Percentiles rank a stretch among this genome's conserved stretches.
Evolutionary conservation across 2,797 vertebrate genomes (phyloP).

Genomic region (Etheostoma perlongum): DNA sequence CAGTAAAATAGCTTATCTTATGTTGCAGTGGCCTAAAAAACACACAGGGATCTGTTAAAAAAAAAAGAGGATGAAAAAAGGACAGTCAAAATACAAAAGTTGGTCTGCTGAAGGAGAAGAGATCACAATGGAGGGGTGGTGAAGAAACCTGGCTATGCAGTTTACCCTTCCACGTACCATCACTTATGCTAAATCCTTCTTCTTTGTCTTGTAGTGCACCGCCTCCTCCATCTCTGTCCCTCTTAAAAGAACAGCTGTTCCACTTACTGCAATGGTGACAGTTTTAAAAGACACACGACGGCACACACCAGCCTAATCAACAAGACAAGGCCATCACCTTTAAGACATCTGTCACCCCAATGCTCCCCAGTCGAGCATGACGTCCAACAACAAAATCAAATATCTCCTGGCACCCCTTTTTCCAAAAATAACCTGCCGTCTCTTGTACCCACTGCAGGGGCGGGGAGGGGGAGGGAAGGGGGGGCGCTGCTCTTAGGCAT

Average conservation of each 20-base stretch:
- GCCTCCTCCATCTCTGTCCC: slow-evolving; percentile 19
- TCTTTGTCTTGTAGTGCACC: slow-evolving; percentile 23
- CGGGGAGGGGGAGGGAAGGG: slow-evolving; percentile 31
- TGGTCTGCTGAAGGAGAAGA: neutral
- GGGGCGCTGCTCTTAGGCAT: slow-evolving; percentile 31
- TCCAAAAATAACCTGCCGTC: slow-evolving; percentile 77
- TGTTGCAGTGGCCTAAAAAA: slow-evolving; percentile 22
- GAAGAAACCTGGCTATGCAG: slow-evolving; percentile 42
- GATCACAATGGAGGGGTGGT: neutral
- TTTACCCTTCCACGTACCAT: slow-evolving; percentile 25
- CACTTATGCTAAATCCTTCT: slow-evolving; percentile 8
- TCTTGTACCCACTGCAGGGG: slow-evolving; percentile 55
- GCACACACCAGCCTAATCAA: slow-evolving; percentile 39
- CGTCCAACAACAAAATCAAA: slow-evolving; percentile 59
- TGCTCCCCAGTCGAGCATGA: slow-evolving; percentile 22
- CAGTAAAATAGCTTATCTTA: slow-evolving; percentile 13
- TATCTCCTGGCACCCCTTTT: slow-evolving; percentile 64
- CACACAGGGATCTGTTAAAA: neutral
- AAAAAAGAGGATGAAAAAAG: slow-evolving; percentile 21
- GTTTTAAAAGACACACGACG: slow-evolving; percentile 51
- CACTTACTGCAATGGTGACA: slow-evolving; percentile 58
- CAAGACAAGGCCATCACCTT: slow-evolving; percentile 65
- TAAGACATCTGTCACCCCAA: slow-evolving; percentile 54
- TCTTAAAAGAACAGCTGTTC: slow-evolving; percentile 67
- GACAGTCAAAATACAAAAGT: slow-evolving; percentile 21